Percentiles rank a stretch among this genome's conserved stretches.
Conservation (phyloP, 2,888 invertebrate genomes). For the Melanostoma mellinum region DNA sequence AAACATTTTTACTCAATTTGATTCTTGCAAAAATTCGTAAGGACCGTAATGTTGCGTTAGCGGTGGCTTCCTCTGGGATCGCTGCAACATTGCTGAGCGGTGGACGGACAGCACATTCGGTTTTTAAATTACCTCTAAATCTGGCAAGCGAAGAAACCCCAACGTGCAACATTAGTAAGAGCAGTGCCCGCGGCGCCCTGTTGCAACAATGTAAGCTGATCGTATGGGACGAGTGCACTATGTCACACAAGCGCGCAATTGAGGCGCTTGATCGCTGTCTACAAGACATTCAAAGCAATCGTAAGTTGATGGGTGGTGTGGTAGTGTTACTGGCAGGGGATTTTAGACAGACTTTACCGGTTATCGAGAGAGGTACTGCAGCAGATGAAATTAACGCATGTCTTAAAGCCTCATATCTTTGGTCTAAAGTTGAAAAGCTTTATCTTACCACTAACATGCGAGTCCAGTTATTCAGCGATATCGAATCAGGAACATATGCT, state of each 20-base stretch:
- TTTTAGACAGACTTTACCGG: too few species aligned
- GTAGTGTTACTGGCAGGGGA: too few species aligned
- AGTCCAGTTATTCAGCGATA: too few species aligned
- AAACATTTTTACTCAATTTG: too few species aligned
- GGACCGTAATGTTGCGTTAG: neutral
- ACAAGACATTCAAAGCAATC: neutral
- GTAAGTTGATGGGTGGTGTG: neutral
- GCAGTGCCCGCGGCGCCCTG: neutral
- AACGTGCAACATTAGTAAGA: constrained; percentile 11
- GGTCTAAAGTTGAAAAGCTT: too few species aligned
- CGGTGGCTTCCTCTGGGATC: constrained; percentile 5
- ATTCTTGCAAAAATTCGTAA: neutral
- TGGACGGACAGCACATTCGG: constrained; percentile 9
- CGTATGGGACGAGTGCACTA: constrained; percentile 9
- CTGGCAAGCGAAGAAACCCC: constrained; percentile 5
- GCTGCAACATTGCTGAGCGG: constrained; percentile 3
- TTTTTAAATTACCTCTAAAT: constrained; percentile 1
- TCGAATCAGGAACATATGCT: too few species aligned
- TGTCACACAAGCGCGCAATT: neutral
- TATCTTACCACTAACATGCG: too few species aligned
- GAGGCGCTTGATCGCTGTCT: neutral
- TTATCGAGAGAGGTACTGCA: too few species aligned
- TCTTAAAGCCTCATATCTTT: too few species aligned
- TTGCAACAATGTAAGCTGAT: constrained; percentile 12
- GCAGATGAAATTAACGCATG: too few species aligned